Conservation (phyloP, 2,113 vertebrate species). For the Ciconia maguari region DNA sequence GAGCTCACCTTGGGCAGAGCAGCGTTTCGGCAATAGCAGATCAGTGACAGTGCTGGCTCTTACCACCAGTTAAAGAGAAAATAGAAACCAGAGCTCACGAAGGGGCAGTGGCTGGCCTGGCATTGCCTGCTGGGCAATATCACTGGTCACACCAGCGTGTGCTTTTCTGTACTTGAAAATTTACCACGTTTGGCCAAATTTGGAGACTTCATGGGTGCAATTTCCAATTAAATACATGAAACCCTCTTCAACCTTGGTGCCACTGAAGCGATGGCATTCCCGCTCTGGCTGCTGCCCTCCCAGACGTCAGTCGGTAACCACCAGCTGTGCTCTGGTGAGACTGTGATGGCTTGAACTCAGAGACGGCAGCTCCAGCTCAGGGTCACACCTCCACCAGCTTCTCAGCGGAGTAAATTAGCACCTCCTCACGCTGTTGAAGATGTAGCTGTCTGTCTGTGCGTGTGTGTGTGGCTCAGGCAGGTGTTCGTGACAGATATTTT, state of each 20-base stretch:
- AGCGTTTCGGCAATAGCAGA: fast-evolving
- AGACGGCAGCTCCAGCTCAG: not conserved
- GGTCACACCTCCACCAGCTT: not conserved
- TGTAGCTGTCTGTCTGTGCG: not conserved
- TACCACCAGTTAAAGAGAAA: not conserved
- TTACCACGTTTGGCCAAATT: fast-evolving
- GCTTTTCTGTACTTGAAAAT: not conserved
- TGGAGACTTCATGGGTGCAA: not conserved
- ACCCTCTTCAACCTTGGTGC: not conserved
- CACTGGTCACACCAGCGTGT: not conserved
- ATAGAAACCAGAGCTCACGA: not conserved
- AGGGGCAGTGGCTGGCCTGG: not conserved
- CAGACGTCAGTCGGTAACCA: not conserved
- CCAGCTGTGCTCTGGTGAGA: not conserved
- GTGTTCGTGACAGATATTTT: not conserved
- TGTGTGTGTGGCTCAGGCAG: not conserved
- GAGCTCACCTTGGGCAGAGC: not conserved
- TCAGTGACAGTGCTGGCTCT: not conserved
- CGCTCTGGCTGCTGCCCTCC: not conserved
- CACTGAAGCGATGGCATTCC: not conserved
- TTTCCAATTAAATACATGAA: not conserved
- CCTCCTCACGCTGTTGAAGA: fast-evolving
- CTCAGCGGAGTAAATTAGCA: not conserved
- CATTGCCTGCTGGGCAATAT: not conserved
- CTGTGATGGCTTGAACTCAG: not conserved